These are phyloP conservation scores for Chrysochloris asiatica DNA, from an alignment of 2,113 vertebrate genomes.

Conservation along the genomic window DNA sequence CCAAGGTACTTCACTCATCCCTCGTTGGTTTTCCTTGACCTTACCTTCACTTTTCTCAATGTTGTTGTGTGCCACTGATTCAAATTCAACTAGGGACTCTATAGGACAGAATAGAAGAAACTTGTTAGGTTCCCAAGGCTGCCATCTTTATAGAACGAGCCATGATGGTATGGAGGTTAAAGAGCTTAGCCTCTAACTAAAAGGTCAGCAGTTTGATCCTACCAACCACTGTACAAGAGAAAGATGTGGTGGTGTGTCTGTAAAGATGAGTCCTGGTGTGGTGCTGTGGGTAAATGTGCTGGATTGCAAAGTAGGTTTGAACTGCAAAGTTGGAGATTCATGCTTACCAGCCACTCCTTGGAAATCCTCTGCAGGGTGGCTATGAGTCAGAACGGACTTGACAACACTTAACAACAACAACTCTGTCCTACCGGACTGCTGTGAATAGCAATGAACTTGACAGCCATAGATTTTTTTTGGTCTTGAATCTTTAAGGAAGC, in stretches of 20 bases:
- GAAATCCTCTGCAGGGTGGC: neutral
- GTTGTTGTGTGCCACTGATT: neutral
- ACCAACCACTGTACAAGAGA: too few species aligned
- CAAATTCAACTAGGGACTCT: neutral
- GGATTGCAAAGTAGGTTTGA: too few species aligned
- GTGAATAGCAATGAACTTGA: neutral
- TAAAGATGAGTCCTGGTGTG: neutral
- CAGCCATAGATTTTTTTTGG: neutral
- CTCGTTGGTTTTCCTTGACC: neutral
- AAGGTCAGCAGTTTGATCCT: neutral
- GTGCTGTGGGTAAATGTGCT: too few species aligned
- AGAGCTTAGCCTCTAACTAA: neutral
- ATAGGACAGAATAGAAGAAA: neutral
- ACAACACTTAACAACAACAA: too few species aligned
- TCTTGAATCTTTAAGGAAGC: neutral
- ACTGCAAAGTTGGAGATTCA: too few species aligned
- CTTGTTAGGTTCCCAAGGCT: neutral
- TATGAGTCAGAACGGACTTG: too few species aligned
- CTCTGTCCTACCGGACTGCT: neutral
- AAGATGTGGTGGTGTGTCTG: neutral
- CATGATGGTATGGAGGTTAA: neutral
- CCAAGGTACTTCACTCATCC: neutral
- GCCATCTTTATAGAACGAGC: neutral
- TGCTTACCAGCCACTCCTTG: too few species aligned
- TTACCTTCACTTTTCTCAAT: neutral